These are phyloP conservation scores for Volucella inanis DNA, from an alignment of 2,888 invertebrate species.

Conservation along the genomic window DNA sequence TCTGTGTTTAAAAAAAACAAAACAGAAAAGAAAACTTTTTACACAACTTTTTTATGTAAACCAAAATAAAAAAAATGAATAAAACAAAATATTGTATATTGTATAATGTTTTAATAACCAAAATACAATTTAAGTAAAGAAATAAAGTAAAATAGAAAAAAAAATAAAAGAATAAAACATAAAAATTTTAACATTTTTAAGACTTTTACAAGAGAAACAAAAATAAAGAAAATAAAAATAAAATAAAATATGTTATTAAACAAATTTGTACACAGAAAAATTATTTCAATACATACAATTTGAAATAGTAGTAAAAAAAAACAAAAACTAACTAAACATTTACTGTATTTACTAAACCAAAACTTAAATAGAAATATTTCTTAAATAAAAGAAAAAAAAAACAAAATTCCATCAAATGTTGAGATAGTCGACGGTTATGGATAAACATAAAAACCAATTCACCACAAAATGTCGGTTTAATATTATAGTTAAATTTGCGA, in stretches of 20 bases:
- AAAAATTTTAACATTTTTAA: slow-evolving; percentile 72
- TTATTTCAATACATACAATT: slow-evolving; percentile 68
- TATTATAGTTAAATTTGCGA: slow-evolving; percentile 57
- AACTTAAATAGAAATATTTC: slow-evolving; percentile 30
- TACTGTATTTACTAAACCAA: slow-evolving; percentile 70
- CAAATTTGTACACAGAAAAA: slow-evolving; percentile 69
- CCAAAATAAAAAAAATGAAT: background rate
- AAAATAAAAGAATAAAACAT: slow-evolving; percentile 47
- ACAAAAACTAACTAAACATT: slow-evolving; percentile 55
- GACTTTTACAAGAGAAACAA: slow-evolving; percentile 70
- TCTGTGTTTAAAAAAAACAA: slow-evolving; percentile 39
- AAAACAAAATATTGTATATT: slow-evolving; percentile 8
- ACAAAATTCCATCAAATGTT: slow-evolving; percentile 31
- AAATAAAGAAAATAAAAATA: slow-evolving; percentile 1
- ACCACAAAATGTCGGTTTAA: slow-evolving; percentile 49
- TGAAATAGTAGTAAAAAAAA: slow-evolving; percentile 60
- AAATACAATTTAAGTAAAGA: slow-evolving; percentile 27
- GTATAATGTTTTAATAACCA: slow-evolving; percentile 70
- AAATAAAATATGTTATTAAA: slow-evolving; percentile 68
- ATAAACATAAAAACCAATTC: slow-evolving; percentile 43
- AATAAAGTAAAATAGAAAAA: slow-evolving; percentile 54
- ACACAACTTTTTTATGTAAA: slow-evolving; percentile 64
- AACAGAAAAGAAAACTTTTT: slow-evolving; percentile 40
- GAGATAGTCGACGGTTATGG: slow-evolving; percentile 53
- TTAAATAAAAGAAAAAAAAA: slow-evolving; percentile 4